phyloP scores from a whole-genome alignment of 2,797 vertebrate genomes.

The Spondyliosoma cantharus region DNA sequence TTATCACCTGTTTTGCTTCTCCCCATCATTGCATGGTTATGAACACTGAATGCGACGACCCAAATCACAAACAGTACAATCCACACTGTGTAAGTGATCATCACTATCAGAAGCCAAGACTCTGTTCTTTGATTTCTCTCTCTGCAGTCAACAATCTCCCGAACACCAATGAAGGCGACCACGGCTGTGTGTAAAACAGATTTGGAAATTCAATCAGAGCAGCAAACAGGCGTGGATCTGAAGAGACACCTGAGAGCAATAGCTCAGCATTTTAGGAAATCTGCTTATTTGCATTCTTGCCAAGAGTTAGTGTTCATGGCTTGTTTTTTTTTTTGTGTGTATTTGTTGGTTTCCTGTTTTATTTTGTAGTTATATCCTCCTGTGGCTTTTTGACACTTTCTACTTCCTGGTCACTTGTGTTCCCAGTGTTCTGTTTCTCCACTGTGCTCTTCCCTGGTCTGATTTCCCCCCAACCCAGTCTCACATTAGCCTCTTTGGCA shows the following conservation, averaged over 20 bases:
- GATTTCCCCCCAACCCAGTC: too few species aligned
- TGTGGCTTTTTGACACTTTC: too few species aligned
- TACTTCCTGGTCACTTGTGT: too few species aligned
- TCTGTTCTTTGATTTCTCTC: fast-evolving
- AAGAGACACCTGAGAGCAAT: not conserved
- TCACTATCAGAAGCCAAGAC: slow-evolving; percentile 37
- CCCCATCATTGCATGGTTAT: not conserved
- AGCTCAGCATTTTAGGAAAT: not conserved
- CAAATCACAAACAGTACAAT: slow-evolving; percentile 40
- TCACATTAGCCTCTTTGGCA: too few species aligned
- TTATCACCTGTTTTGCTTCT: slow-evolving; percentile 30
- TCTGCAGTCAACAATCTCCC: not conserved
- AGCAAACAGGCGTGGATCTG: not conserved
- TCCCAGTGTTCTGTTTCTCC: too few species aligned
- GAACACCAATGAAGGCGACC: slow-evolving; percentile 44
- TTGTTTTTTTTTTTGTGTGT: too few species aligned
- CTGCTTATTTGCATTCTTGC: not conserved
- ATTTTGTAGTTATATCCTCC: too few species aligned
- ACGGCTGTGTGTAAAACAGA: slow-evolving; percentile 55
- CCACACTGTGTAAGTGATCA: slow-evolving; percentile 51
- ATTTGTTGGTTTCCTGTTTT: too few species aligned
- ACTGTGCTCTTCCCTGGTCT: too few species aligned
- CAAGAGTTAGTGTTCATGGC: not conserved
- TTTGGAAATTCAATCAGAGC: slow-evolving; percentile 13
- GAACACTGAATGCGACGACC: not conserved